phyloP scores from a whole-genome alignment of 2,113 vertebrate species.

The Monopterus albus region DNA sequence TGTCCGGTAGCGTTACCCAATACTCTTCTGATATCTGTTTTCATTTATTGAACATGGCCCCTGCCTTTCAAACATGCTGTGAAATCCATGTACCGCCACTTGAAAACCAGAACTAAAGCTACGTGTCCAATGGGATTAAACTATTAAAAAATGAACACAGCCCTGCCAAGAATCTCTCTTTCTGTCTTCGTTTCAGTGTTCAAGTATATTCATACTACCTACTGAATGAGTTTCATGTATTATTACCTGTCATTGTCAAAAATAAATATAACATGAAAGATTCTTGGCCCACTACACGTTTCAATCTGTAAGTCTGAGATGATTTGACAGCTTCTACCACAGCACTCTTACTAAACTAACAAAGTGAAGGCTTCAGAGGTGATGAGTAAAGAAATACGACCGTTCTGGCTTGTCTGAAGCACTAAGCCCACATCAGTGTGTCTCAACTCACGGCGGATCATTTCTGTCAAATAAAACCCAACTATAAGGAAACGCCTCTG shows the following conservation, averaged over 20 bases:
- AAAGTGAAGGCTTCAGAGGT: background rate
- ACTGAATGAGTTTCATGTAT: background rate
- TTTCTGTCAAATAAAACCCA: background rate
- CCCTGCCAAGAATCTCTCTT: background rate
- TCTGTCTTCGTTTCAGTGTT: background rate
- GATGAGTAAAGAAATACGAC: background rate
- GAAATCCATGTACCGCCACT: background rate
- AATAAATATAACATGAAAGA: constrained; percentile 5
- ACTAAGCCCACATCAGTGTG: background rate
- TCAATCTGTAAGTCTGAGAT: background rate
- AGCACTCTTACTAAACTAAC: background rate
- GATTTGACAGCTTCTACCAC: constrained; percentile 5
- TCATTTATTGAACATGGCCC: background rate
- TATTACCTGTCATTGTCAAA: background rate
- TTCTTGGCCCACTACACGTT: constrained; percentile 5
- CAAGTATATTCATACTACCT: background rate
- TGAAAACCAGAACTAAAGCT: background rate
- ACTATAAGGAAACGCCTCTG: background rate
- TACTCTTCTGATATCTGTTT: background rate
- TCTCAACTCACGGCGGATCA: background rate
- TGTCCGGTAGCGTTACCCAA: background rate
- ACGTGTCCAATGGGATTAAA: constrained; percentile 14
- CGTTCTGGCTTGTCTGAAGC: background rate
- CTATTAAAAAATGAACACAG: background rate
- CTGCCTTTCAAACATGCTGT: background rate